Evolutionary conservation across 2,888 invertebrate species (phyloP), one percentile per base, ranked within the genome.

Genomic region (Sminthurinus aureus): DNA sequence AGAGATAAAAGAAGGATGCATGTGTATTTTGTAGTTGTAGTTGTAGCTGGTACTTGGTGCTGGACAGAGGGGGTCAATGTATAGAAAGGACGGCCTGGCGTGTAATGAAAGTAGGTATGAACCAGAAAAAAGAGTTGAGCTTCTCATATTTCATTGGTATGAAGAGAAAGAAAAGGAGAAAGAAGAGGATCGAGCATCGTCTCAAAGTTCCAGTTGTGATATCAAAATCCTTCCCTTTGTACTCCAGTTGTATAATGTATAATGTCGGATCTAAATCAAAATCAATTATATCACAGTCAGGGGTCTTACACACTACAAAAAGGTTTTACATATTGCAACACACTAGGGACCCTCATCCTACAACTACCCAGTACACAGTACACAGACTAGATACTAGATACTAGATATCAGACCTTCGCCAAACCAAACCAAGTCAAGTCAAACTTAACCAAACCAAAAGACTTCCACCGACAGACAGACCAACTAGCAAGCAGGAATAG

Each of bases 251-350:
- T 86, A 84, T 85, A 86, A 86, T 87, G 88, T 87, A 85, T 85
- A 86, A 86, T 87, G 88, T 87, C 85, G 87, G 87, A 88, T 88
- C 88, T 87, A 87, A 88, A 88, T 87, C 87, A 87, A 88, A 88
- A 88, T 88, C 88, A 88, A 88, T 88, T 88, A 88, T 86, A 85
- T 83, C 88, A 67, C 88, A 85, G 86, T 87, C 85, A 52, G 88
- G 87, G 87, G 87, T 85, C 87, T 81, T 79, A n/a, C 84, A 84
- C 85, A 87, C 85, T 86, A 85, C 86, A 83, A 85, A 85, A 86
- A 86, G 86, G 84, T 85, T 87, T 86, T 84, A 83, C 85, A 85
- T 86, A 85, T 87, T 85, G 83, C 84, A 83, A 82, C 85, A 75
- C 86, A 84, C 81, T 84, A 82, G 85, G 86, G 83, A 73, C 83